Evolutionary conservation across 2,888 invertebrate genomes (phyloP).

Genomic region (Acanthosepion pharaonis): DNA sequence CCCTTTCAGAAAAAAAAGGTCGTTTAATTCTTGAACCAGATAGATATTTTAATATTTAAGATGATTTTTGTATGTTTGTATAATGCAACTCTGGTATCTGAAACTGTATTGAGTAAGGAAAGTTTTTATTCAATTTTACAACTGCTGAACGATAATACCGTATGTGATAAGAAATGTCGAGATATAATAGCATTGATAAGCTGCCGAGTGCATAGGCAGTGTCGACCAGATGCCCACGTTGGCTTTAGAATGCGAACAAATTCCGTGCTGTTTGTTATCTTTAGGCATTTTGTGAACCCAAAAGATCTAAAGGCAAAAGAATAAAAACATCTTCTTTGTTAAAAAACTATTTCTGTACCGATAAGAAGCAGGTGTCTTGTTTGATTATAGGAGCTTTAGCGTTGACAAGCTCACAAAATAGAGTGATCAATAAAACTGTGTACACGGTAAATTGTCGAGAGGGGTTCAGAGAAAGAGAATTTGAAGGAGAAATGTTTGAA

Average conservation of each 20-base stretch:
- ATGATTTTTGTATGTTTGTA: too few relatives aligned
- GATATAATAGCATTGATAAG: neutral
- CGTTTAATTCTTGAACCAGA: too few relatives aligned
- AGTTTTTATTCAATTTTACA: neutral
- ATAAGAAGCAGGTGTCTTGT: neutral
- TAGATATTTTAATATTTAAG: too few relatives aligned
- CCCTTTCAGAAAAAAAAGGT: too few relatives aligned
- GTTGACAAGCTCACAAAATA: neutral
- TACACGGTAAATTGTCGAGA: neutral
- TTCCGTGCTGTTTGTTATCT: neutral
- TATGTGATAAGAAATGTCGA: neutral
- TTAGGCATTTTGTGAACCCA: neutral
- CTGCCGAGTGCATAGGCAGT: neutral
- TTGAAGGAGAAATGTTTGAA: too few relatives aligned
- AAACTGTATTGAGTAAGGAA: too few relatives aligned
- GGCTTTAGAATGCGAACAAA: neutral
- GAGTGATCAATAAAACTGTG: neutral
- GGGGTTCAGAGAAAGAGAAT: too few relatives aligned
- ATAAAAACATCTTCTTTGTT: neutral
- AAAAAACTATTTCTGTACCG: neutral
- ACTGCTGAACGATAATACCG: neutral
- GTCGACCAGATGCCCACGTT: neutral
- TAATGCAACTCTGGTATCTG: too few relatives aligned
- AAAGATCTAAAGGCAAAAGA: neutral
- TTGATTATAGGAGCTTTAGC: neutral